Conservation (phyloP, 2,888 invertebrate species). For the Adela reaumurella region DNA sequence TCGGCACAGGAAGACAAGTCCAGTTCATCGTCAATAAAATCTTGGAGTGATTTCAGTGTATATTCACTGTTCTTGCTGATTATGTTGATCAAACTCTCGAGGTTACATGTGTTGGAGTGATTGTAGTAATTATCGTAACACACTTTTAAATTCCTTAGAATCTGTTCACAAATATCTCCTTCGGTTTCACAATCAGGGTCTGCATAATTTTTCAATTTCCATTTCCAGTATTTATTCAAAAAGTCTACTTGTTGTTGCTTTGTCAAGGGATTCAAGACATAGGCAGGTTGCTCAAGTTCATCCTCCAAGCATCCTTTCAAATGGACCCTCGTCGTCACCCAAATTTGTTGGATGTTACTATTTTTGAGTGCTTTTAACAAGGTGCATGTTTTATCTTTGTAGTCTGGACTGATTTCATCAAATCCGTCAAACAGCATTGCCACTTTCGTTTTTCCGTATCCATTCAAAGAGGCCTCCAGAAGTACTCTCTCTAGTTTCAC, state of each 20-base stretch:
- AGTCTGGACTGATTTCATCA: background rate
- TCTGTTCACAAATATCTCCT: background rate
- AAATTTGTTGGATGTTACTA: background rate
- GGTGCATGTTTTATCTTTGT: background rate
- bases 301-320: background rate
- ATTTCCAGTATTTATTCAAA: background rate
- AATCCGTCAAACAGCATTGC: background rate
- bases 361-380: background rate
- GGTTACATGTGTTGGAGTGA: background rate
- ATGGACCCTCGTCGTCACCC: background rate
- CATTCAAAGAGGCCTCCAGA: background rate
- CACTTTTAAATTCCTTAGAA: background rate
- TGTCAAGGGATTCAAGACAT: background rate
- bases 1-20: background rate
- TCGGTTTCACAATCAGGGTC: background rate
- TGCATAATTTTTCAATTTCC: background rate
- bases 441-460: background rate
- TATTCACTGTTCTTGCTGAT: background rate
- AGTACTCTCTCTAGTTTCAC: background rate
- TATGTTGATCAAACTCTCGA: background rate
- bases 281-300: background rate
- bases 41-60: background rate
- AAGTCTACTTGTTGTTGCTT: background rate
- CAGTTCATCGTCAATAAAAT: background rate
- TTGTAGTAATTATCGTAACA: background rate